Evolutionary conservation across 2,888 invertebrate genomes (phyloP).

Genomic region (Agrochola litura): DNA sequence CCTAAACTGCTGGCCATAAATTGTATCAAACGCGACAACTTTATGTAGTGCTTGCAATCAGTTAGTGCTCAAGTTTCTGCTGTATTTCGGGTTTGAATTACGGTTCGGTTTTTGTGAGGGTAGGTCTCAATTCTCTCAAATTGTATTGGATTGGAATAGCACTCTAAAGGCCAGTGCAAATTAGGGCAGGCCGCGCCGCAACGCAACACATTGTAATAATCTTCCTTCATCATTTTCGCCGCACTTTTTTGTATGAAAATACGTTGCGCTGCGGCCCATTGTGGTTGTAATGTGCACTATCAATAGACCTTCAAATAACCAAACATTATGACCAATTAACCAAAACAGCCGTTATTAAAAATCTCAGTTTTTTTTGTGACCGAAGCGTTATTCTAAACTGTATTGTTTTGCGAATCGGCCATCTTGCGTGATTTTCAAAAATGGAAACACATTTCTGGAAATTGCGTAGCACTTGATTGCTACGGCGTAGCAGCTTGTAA

Average conservation of each 20-base stretch:
- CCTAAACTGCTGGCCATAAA: slow-evolving; percentile 63
- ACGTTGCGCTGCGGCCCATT: background rate
- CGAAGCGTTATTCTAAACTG: background rate
- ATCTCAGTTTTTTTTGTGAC: background rate
- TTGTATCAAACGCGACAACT: slow-evolving; percentile 58
- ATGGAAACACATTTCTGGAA: background rate
- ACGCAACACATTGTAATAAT: background rate
- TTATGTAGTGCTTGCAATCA: slow-evolving; percentile 56
- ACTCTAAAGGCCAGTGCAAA: background rate
- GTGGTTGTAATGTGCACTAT: background rate
- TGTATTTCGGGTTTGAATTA: slow-evolving; percentile 22
- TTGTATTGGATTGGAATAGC: background rate
- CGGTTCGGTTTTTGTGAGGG: slow-evolving; percentile 6
- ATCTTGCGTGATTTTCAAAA: background rate
- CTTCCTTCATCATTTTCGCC: background rate
- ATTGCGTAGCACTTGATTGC: background rate
- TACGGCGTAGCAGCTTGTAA: slow-evolving; percentile 23
- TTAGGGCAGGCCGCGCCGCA: too few species aligned
- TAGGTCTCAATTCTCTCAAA: background rate
- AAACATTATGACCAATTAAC: background rate
- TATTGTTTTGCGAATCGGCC: too few species aligned
- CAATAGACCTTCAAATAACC: background rate
- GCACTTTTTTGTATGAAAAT: background rate
- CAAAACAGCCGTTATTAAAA: background rate
- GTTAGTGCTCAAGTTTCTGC: slow-evolving; percentile 49